Percentiles rank a stretch among this genome's conserved stretches.
Evolutionary conservation across 30 jellyfish, hydroid and myxozoan genomes (phyloP).

Genomic region (Phacellophora camtschatica): DNA sequence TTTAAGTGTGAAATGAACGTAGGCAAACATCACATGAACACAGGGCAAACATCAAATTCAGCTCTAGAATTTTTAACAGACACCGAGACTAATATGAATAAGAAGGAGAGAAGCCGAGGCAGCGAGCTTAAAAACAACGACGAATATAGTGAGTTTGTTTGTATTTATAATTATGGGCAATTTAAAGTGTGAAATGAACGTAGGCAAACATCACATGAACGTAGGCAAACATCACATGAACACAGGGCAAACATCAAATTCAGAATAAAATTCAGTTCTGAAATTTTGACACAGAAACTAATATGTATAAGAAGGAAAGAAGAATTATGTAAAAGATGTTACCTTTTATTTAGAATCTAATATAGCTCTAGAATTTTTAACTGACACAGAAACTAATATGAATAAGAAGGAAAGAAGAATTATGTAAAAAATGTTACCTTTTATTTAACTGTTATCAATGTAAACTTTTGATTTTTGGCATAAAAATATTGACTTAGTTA

Average conservation of each 20-base stretch:
- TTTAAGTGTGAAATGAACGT: too few species aligned
- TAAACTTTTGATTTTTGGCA: too few species aligned
- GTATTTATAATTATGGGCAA: background rate
- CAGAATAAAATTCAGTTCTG: slow-evolving; percentile 90
- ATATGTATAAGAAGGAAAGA: background rate
- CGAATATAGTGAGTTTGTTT: background rate
- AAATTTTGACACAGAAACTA: slow-evolving; percentile 46
- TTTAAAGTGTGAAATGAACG: too few species aligned
- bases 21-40: too few species aligned
- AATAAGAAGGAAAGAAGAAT: background rate
- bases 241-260: slow-evolving; percentile 83
- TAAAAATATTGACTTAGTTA: too few species aligned
- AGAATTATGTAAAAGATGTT: too few species aligned
- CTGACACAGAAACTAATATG: slow-evolving; percentile 20
- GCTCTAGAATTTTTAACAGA: slow-evolving; percentile 73
- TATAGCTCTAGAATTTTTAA: slow-evolving; percentile 69
- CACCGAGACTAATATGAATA: slow-evolving; percentile 1
- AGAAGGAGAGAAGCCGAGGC: background rate
- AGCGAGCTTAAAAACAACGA: background rate
- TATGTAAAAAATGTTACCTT: too few species aligned
- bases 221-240: too few species aligned
- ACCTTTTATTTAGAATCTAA: too few species aligned
- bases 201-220: too few species aligned
- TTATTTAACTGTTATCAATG: too few species aligned
- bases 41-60: slow-evolving; percentile 80